Evolutionary conservation across 2,888 invertebrate genomes (phyloP).

Genomic region (Meloe dianella): DNA sequence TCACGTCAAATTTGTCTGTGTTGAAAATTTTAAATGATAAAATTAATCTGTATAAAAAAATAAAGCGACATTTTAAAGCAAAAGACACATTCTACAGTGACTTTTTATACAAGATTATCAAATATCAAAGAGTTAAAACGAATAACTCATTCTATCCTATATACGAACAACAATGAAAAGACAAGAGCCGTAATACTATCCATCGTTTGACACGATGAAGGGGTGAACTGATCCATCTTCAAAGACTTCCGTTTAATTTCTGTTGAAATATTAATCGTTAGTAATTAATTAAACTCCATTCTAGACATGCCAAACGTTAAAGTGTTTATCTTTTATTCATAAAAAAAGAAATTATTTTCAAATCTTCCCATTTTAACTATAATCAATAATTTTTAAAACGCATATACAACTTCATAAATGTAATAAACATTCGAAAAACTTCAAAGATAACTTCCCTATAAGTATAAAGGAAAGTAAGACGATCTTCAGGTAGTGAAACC

Average conservation of each 20-base stretch:
- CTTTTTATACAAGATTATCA: conserved; percentile 33
- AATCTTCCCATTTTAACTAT: neutral
- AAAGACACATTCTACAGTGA: neutral
- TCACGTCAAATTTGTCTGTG: neutral
- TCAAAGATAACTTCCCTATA: neutral
- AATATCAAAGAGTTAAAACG: conserved; percentile 35
- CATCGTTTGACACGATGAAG: conserved; percentile 33
- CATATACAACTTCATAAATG: neutral
- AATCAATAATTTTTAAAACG: neutral
- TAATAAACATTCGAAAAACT: neutral
- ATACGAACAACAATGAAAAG: conserved; percentile 25
- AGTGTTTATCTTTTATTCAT: conserved; percentile 22
- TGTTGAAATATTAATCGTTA: conserved; percentile 33
- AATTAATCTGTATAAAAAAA: neutral
- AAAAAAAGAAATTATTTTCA: neutral
- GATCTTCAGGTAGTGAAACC: conserved; percentile 2
- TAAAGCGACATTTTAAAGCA: neutral
- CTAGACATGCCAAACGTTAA: conserved; percentile 21
- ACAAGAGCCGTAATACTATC: conserved; percentile 31
- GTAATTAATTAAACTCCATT: conserved; percentile 32
- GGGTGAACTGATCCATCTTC: conserved; percentile 34
- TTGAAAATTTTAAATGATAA: neutral
- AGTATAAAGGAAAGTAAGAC: neutral
- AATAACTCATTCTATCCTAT: conserved; percentile 29
- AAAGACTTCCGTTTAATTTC: conserved; percentile 35